A percentile compares a stretch with the other conserved stretches of the same genome.
Conservation (phyloP, 2,888 invertebrate genomes). For the Timema podura region DNA sequence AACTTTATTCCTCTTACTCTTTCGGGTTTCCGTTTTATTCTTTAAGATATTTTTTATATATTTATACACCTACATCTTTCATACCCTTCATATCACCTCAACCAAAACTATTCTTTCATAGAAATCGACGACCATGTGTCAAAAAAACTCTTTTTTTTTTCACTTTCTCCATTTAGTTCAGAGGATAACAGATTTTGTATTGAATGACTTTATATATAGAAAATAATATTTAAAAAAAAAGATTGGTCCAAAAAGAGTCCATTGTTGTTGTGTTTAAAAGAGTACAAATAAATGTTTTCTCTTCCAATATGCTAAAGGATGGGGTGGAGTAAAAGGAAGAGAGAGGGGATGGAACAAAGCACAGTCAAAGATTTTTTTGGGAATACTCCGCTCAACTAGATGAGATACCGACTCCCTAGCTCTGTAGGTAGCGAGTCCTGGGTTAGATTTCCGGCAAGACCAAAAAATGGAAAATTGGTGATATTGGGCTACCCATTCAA, state of each 20-base stretch:
- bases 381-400: no score
- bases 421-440: no score
- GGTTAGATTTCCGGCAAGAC: no score
- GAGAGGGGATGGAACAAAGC: no score
- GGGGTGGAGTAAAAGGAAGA: neutral
- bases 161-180: neutral
- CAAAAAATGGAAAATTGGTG: no score
- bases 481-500: no score
- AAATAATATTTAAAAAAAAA: constrained; percentile 5
- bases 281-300: no score
- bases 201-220: constrained; percentile 14
- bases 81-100: neutral
- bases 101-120: constrained; percentile 12
- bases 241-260: constrained; percentile 12
- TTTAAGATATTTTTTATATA: no score
- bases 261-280: constrained; percentile 5
- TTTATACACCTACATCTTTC: neutral
- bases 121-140: constrained; percentile 10
- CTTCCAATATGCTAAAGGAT: constrained; percentile 9
- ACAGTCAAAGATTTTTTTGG: no score
- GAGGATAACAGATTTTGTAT: neutral
- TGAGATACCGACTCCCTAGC: no score
- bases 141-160: constrained; percentile 6
- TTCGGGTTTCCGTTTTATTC: no score
- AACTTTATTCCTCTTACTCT: no score